Base-by-base conservation (phyloP, 2,797 vertebrate species). In the Spatula clypeata region DNA sequence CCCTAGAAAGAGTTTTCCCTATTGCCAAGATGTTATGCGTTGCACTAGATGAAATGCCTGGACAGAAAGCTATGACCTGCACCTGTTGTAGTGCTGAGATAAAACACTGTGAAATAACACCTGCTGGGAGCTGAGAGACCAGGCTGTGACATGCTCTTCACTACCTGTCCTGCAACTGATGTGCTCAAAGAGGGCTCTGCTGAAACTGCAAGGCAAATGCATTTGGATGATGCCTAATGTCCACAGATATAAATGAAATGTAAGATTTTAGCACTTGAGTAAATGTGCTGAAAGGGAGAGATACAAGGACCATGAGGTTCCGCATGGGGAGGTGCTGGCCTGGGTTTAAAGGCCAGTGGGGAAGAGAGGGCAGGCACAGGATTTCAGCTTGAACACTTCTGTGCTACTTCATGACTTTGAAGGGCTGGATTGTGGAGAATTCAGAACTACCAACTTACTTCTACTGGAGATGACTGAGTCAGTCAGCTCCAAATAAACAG, bases 21-120 rank as follows among this genome's bases (percentile, higher is more conserved):
- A 20, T 61, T 86, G 61, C 32, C 72, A 72, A 49, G 81, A 38
- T 20, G 5, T 85, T 77, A 20, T n/a, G 49, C 20, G 75, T 91
- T 77, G 36, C 9, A 36, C 11, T 38, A 64, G 69, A 34, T 57
- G 65, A 58, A 90, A 86, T 81, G 95, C 51, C 82, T 81, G 72
- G 85, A 86, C 26, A 57, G 54, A 72, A 88, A 65, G 15, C 69
- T 84, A 5, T 86, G 90, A 90, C 49, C n/a, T 53, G 38, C 40
- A 76, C 66, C 90, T 91, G 87, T 87, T 67, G 74, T 16, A 67
- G 34, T 1, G 19, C 26, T 1, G 2, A 13, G 74, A 49, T 62
- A 57, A 70, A 92, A 54, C 5, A 6, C 47, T 13, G 24, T 36
- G 58, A 72, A 90, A 69, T 6, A 64, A 36, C 3, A n/a, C 20